phyloP scores from a whole-genome alignment of 1,140 invertebrate genomes.

The Drosophila oshimai region DNA sequence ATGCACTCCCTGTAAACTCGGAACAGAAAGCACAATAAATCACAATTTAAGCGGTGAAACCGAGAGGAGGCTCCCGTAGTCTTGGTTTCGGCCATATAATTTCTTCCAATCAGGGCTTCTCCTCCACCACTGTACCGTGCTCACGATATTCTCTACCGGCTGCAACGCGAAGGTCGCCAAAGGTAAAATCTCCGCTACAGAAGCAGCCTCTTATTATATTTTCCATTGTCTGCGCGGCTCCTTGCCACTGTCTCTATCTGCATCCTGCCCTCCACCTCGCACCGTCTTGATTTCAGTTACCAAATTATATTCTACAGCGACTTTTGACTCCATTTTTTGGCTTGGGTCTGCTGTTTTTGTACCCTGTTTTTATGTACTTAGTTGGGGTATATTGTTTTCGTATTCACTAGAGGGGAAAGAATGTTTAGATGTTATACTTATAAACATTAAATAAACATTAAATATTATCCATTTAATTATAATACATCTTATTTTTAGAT shows the following conservation, averaged over 20 bases:
- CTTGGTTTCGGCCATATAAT: slow-evolving; percentile 63
- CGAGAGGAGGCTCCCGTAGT: slow-evolving; percentile 1
- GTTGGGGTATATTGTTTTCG: not conserved
- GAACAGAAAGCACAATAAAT: slow-evolving; percentile 62
- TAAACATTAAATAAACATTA: too few species aligned
- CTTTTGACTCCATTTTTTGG: slow-evolving; percentile 45
- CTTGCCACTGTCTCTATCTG: slow-evolving; percentile 3
- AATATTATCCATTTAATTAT: too few species aligned
- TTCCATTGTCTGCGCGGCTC: slow-evolving; percentile 51
- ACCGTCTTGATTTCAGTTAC: slow-evolving; percentile 11
- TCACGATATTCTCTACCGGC: not conserved
- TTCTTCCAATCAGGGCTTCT: slow-evolving; percentile 67
- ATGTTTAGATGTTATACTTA: too few species aligned
- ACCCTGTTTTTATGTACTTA: not conserved
- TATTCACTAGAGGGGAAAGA: not conserved
- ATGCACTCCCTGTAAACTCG: slow-evolving; percentile 34
- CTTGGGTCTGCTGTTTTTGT: slow-evolving; percentile 1
- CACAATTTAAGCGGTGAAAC: slow-evolving; percentile 62
- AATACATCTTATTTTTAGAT: too few species aligned
- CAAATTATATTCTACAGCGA: slow-evolving; percentile 55
- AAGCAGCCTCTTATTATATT: slow-evolving; percentile 59
- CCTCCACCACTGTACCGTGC: slow-evolving; percentile 2
- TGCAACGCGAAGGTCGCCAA: slow-evolving; percentile 55
- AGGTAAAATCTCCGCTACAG: slow-evolving; percentile 51
- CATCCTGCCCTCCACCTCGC: not conserved